phyloP scores from a whole-genome alignment of 2,113 vertebrate genomes.

The Centropus unirufus region DNA sequence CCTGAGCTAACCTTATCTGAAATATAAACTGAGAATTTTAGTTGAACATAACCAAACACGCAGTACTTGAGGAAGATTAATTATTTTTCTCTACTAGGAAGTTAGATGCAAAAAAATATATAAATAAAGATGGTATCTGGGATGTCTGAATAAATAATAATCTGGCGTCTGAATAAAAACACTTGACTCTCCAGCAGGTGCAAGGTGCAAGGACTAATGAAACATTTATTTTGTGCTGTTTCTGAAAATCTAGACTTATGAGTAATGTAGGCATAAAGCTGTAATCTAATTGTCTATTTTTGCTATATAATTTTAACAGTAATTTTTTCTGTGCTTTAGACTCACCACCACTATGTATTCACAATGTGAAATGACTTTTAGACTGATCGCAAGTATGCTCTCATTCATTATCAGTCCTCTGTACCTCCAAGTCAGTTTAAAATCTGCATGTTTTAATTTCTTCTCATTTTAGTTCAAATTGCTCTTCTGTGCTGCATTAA shows the following conservation, averaged over 20 bases:
- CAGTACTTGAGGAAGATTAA: background rate
- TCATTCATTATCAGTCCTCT: background rate
- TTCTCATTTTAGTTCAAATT: conserved; percentile 21
- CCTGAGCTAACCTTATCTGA: background rate
- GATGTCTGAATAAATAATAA: background rate
- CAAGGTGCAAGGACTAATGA: background rate
- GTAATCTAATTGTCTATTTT: background rate
- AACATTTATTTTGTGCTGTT: background rate
- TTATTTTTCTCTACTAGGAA: background rate
- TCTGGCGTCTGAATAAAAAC: too few species aligned
- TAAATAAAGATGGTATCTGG: background rate
- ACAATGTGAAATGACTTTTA: background rate
- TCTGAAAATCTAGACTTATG: background rate
- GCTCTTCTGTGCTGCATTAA: background rate
- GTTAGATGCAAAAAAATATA: background rate
- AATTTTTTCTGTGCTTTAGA: background rate
- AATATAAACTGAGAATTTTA: background rate
- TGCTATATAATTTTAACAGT: background rate
- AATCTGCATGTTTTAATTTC: background rate
- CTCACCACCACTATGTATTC: background rate
- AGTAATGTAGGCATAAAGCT: background rate
- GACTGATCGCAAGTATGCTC: background rate
- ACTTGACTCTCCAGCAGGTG: background rate
- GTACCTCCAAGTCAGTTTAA: background rate
- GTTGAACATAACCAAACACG: background rate